Percentiles rank a stretch among this genome's conserved stretches.
Evolutionary conservation across 2,113 vertebrate genomes (phyloP).

Genomic region (Zonotrichia leucophrys): DNA sequence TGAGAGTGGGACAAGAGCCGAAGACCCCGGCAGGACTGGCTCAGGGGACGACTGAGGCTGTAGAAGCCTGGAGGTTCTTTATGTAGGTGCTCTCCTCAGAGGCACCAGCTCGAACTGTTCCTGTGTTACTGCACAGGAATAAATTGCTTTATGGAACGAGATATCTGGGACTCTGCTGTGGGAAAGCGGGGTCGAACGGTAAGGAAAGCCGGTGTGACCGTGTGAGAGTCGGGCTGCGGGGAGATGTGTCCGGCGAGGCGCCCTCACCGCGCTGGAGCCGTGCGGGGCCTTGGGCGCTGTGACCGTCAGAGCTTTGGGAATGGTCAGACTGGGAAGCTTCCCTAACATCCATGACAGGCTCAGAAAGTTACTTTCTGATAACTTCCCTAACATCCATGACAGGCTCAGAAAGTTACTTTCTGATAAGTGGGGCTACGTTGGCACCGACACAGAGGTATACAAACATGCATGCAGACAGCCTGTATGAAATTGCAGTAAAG

Average conservation of each 20-base stretch:
- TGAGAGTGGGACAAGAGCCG: background rate
- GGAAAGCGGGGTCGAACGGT: background rate
- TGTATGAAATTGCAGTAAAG: background rate
- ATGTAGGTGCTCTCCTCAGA: background rate
- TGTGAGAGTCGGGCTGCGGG: background rate
- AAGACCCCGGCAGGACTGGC: background rate
- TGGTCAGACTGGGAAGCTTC: background rate
- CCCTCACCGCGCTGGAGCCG: background rate
- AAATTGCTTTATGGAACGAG: background rate
- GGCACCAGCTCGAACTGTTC: background rate
- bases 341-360: background rate
- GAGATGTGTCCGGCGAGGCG: no score
- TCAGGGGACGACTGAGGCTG: background rate
- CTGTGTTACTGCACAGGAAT: background rate
- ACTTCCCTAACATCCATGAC: no score
- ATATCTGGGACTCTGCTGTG: background rate
- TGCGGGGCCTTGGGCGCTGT: background rate
- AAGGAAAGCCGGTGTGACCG: background rate
- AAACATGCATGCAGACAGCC: accelerated
- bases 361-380: background rate
- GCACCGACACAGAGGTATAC: background rate
- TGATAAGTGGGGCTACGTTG: background rate
- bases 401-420: no score
- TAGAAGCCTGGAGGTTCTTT: background rate
- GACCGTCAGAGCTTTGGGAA: background rate